Evolutionary conservation across 2,888 invertebrate species (phyloP).

Genomic region (Cancer borealis): DNA sequence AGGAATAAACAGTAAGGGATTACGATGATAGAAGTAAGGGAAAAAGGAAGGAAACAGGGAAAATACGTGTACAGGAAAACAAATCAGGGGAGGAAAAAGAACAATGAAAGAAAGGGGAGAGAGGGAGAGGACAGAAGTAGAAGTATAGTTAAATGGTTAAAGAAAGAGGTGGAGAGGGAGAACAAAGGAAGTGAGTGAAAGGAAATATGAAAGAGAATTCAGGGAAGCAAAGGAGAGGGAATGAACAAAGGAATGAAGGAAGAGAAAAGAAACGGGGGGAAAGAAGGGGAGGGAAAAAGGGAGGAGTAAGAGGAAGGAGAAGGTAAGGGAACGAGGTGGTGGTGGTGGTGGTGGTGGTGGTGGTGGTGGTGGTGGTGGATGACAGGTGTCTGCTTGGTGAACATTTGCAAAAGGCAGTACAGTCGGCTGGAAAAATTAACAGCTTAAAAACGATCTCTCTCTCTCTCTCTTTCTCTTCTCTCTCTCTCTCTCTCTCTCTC

Average conservation of each 20-base stretch:
- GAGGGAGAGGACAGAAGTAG: too few relatives aligned
- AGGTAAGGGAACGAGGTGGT: background rate
- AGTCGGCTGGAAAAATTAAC: background rate
- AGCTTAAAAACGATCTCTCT: background rate
- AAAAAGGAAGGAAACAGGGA: background rate
- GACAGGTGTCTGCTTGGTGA: background rate
- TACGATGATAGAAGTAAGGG: background rate
- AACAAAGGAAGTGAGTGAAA: background rate
- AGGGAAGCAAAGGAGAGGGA: background rate
- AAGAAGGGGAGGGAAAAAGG: background rate
- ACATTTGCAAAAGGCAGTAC: too few relatives aligned
- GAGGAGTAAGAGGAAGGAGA: too few relatives aligned
- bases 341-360: background rate
- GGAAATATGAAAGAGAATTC: background rate
- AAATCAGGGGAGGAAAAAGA: background rate
- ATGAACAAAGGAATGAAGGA: background rate
- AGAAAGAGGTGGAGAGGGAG: background rate
- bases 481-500: background rate
- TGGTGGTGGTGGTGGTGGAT: background rate
- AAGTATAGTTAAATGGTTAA: too few relatives aligned
- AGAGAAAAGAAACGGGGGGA: background rate
- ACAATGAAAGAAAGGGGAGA: background rate
- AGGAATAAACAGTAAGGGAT: background rate
- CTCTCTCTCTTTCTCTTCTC: too few relatives aligned
- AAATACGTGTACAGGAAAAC: background rate